phyloP scores from a whole-genome alignment of 2,888 invertebrate species.

The Drosophila dives region DNA sequence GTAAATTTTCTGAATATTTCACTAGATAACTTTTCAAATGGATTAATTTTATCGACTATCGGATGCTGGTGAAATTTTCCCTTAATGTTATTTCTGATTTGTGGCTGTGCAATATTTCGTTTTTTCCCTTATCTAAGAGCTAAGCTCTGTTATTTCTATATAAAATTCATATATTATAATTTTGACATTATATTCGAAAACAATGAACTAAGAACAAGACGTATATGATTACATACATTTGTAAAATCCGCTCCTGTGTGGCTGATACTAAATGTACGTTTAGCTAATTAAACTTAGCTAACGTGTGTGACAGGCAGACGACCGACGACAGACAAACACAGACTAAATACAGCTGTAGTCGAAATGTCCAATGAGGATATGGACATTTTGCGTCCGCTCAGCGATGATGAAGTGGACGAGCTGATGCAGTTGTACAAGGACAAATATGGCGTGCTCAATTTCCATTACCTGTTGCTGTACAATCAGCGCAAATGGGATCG shows the following conservation, averaged over 20 bases:
- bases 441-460: conserved; percentile 66
- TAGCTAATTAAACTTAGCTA: conserved; percentile 2
- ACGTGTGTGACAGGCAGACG: conserved; percentile 13
- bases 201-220: background rate
- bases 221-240: background rate
- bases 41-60: background rate
- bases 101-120: no score
- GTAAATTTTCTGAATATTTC: no score
- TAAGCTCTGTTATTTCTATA: background rate
- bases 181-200: background rate
- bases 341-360: conserved; percentile 5
- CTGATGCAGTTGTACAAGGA: conserved; percentile 68
- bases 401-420: conserved; percentile 69
- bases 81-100: background rate
- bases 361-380: conserved; percentile 52
- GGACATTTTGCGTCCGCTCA: conserved; percentile 77
- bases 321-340: conserved; percentile 27
- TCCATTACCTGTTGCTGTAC: conserved; percentile 79
- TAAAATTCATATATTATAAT: background rate
- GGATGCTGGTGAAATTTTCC: background rate
- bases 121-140: no score
- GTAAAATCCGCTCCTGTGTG: conserved; percentile 40
- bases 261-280: background rate
- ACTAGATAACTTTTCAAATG: no score
- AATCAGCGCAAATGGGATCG: conserved; percentile 81